Base-by-base conservation (phyloP, 2,888 invertebrate species). In the Temnothorax rugatulus region DNA sequence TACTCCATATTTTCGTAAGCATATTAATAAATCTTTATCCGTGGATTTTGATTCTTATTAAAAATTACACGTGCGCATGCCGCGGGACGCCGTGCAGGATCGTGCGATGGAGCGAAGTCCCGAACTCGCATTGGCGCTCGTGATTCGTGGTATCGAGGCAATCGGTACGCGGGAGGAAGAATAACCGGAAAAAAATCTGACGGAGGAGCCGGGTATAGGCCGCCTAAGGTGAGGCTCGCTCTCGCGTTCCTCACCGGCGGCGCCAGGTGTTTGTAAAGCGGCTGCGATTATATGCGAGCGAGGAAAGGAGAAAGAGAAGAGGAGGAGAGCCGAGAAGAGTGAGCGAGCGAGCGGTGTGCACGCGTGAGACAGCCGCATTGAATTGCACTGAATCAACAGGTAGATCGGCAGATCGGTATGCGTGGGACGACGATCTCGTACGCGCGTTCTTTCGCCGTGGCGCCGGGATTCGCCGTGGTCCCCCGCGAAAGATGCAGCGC, bases 301-400 rank as follows among this genome's bases (percentile, higher is more conserved):
- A 61, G n/a, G 1, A 18, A 52, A 68, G 44, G 52, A 52, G 54
- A 77, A 41, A 25, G 50, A 29, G 69, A 68, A 54, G 59, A 29
- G 8, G 5, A n/a, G 11, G n/a, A 21, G 11, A 13, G n/a, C 4
- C 41, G 57, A 61, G 59, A 11, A 21, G 68, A 54, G 38, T 2
- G 29, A 71, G 25, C 9, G 73, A 50, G 63, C 15, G 66, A 34
- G 34, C 44, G 44, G 38, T 44, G 34, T 38, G 59, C 50, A 73
- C 61, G 59, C 69, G 71, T 79, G 71, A 84, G 79, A 81, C 71
- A 73, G 71, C 81, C 79, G 79, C 71, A 59, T 79, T 71, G 79
- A 81, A 76, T 54, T 64, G 79, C 63, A n/a, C 73, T 57, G 86
- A 84, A 89, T 84, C 89, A 87, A 89, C 83, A 89, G 86, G 87